Evolutionary conservation across 37 sponge, comb jelly and placozoan species (phyloP), one percentile per base, ranked within the genome.

Genomic region (Tethya wilhelma): DNA sequence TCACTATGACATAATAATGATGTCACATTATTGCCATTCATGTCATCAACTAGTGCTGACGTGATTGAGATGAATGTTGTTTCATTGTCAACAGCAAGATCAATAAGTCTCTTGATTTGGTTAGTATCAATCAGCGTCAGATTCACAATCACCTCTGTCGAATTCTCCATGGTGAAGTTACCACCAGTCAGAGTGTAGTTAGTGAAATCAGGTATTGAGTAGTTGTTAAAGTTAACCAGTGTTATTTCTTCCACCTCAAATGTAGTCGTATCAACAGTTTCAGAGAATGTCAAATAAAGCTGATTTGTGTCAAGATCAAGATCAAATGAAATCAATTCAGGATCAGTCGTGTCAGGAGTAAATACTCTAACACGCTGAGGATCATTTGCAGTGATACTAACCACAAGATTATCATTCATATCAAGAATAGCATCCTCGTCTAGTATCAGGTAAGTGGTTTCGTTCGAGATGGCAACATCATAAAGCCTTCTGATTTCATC

Each of bases 401-500:
- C 65, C 17, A 96, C 74, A 64, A 53, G 33, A 43, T 96, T 96
- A 11, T 67, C 86, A 63, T 79, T 82, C 94, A 93, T 90, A 64
- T 96, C 97, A 23, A 64, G 64, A 19, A 93, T 78, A n/a, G 56
- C 79, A n/a, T 56, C 53, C 31, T 26, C 38, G 20, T 69, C 57
- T 19, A 86, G 65, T 6, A 78, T 57, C 49, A 94, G 80, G 42
- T 44, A 94, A 2, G 95, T 87, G 4, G 91, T 75, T 38, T 75
- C 42, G 33, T 44, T 31, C 32, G 91, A 81, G 11, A 78, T 90
- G 30, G 91, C 91, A 17, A 96, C 73, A 30, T 88, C 74, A 58
- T 85, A 93, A 0, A 96, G 56, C 34, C 89, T 64, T 28, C 94
- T 83, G 30, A 96, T 72, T 42, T 84, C 91, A 84, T 96, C 91